Percentiles rank a stretch among this genome's conserved stretches.
phyloP scores from a whole-genome alignment of 2,113 vertebrate species.

The Lucifuga dentata region DNA sequence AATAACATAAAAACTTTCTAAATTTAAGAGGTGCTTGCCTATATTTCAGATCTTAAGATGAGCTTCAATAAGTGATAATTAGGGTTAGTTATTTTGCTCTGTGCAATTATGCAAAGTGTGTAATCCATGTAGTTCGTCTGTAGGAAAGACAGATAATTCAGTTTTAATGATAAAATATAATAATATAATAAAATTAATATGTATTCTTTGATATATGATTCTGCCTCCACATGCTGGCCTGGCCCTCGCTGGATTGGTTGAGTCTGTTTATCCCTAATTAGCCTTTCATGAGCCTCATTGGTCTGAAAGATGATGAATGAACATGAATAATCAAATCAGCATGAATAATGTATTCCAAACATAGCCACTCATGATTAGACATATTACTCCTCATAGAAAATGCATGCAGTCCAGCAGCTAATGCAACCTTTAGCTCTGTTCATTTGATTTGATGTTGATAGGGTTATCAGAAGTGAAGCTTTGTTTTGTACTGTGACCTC shows the following conservation, averaged over 20 bases:
- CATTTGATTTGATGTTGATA: conserved; percentile 33
- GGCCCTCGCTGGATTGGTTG: neutral
- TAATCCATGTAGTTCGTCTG: neutral
- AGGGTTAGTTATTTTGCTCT: neutral
- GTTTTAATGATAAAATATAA: neutral
- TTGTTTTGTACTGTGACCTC: conserved; percentile 68
- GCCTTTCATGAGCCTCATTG: conserved; percentile 87
- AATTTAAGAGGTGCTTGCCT: too few species aligned
- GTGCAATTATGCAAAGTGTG: conserved; percentile 9
- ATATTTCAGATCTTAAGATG: too few species aligned
- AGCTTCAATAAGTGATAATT: neutral
- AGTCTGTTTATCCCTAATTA: conserved; percentile 87
- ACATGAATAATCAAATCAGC: conserved; percentile 70
- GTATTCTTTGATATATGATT: conserved; percentile 68
- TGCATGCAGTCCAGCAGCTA: conserved; percentile 51
- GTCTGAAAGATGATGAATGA: conserved; percentile 90
- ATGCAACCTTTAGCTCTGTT: conserved; percentile 66
- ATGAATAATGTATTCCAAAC: conserved; percentile 67
- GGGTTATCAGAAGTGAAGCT: conserved; percentile 64
- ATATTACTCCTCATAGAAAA: conserved; percentile 59
- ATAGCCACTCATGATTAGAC: conserved; percentile 64
- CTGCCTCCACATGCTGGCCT: neutral
- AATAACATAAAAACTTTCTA: neutral
- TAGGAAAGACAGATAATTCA: conserved; percentile 70
- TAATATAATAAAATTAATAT: conserved; percentile 51